A percentile compares a stretch with the other conserved stretches of the same genome.
Conservation (phyloP, 2,888 invertebrate species). For the Tipula confusa region DNA sequence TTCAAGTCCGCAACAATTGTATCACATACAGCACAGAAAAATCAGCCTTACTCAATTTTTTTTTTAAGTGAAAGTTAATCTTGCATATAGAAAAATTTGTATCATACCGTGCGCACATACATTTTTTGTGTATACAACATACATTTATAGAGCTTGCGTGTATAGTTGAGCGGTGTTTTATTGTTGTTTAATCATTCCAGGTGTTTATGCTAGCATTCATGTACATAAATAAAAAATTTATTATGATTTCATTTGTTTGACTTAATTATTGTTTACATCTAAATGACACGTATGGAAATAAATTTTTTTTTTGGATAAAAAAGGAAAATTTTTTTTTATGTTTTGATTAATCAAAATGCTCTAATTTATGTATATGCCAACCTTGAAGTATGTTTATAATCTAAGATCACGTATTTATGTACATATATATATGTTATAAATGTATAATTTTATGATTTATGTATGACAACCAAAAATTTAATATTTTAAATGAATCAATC, state of each 20-base stretch:
- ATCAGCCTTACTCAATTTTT: neutral
- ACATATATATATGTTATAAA: neutral
- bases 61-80: neutral
- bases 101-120: neutral
- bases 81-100: slow-evolving; percentile 3
- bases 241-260: neutral
- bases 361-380: neutral
- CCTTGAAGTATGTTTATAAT: neutral
- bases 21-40: neutral
- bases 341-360: neutral
- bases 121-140: neutral
- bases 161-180: neutral
- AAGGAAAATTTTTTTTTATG: neutral
- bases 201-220: neutral
- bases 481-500: neutral
- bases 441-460: neutral
- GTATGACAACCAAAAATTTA: neutral
- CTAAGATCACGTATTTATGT: slow-evolving; percentile 3
- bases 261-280: neutral
- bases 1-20: slow-evolving; percentile 12
- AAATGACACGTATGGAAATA: neutral
- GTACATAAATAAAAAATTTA: neutral
- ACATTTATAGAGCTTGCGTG: too few species aligned
- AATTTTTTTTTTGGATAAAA: neutral
- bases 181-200: neutral